A percentile compares a stretch with the other conserved stretches of the same genome.
Evolutionary conservation across 2,113 vertebrate species (phyloP).

Genomic region (Sylvilagus bachmani): DNA sequence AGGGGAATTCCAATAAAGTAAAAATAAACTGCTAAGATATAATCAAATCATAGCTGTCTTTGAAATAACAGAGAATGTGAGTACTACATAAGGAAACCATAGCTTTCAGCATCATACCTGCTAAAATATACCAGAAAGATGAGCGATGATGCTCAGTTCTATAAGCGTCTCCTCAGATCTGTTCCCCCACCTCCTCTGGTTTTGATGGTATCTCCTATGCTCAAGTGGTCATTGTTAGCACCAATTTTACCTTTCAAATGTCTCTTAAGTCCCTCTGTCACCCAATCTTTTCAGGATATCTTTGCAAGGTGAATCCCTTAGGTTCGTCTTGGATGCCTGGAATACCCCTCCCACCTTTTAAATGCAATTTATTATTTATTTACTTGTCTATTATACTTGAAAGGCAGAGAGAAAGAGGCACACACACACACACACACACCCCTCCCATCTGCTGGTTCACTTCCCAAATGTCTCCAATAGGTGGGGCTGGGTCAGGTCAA

Average conservation of each 20-base stretch:
- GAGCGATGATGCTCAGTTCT: not conserved
- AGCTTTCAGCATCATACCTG: not conserved
- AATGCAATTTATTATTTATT: too few relatives aligned
- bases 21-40: not conserved
- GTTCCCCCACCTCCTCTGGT: not conserved
- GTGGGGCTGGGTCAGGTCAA: too few relatives aligned
- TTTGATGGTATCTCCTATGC: not conserved
- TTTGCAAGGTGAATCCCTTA: not conserved
- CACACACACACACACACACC: too few relatives aligned
- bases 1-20: constrained; percentile 13
- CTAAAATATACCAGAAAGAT: not conserved
- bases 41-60: not conserved
- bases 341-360: not conserved
- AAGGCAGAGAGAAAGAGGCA: too few relatives aligned
- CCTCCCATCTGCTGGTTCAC: too few relatives aligned
- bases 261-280: constrained; percentile 9
- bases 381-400: too few relatives aligned
- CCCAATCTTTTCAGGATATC: not conserved
- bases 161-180: not conserved
- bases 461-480: too few relatives aligned
- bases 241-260: not conserved
- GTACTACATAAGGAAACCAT: not conserved
- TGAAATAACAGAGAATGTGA: not conserved
- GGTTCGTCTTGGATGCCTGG: not conserved
- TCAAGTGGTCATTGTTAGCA: not conserved